Conservation (phyloP, 2,888 invertebrate genomes). For the Gibbula magus region DNA sequence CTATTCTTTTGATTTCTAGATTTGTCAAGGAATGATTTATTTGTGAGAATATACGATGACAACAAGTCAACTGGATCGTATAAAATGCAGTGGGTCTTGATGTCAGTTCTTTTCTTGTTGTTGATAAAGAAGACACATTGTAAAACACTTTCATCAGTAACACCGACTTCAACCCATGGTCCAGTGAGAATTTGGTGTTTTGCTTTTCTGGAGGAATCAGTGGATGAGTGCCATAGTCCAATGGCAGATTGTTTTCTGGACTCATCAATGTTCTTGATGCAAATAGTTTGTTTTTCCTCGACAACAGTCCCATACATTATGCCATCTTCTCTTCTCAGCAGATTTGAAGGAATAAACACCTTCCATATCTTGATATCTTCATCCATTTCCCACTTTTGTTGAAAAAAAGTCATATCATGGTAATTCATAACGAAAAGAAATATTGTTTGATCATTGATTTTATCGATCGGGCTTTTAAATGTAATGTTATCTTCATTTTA, state of each 20-base stretch:
- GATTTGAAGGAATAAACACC: not conserved
- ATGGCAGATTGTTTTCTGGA: not conserved
- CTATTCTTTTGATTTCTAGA: not conserved
- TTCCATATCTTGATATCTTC: not conserved
- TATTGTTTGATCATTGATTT: too few relatives aligned
- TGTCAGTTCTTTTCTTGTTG: too few relatives aligned
- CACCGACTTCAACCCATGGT: not conserved
- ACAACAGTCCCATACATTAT: slow-evolving; percentile 36
- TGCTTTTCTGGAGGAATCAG: not conserved
- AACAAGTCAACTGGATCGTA: slow-evolving; percentile 48
- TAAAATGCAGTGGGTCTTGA: slow-evolving; percentile 40
- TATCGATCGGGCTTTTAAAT: too few relatives aligned
- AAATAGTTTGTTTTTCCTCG: not conserved
- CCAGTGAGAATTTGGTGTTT: not conserved
- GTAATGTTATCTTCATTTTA: too few relatives aligned
- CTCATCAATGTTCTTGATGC: not conserved
- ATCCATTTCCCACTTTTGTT: too few relatives aligned
- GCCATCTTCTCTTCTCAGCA: not conserved
- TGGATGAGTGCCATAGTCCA: not conserved
- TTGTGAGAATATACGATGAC: slow-evolving; percentile 42
- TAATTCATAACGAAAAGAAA: too few relatives aligned
- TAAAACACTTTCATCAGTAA: not conserved
- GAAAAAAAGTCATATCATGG: too few relatives aligned
- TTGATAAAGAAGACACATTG: not conserved
- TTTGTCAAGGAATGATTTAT: not conserved